These are phyloP conservation scores for Liolophura sinensis DNA, from an alignment of 1,140 invertebrate genomes.

Conservation along the genomic window DNA sequence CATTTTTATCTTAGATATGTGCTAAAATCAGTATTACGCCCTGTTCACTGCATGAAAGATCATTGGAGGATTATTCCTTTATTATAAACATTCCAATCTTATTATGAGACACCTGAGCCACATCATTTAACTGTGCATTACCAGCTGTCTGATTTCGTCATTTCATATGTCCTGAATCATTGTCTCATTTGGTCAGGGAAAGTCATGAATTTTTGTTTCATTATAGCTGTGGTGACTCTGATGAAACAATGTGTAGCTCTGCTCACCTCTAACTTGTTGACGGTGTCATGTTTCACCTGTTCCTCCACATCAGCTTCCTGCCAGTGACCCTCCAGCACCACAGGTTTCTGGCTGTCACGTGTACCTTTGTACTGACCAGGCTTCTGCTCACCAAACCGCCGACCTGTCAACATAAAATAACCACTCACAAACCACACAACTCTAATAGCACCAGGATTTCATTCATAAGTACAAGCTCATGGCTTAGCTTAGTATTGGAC, in stretches of 20 bases:
- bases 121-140: neutral
- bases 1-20: no score
- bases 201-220: no score
- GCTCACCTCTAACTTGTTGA: constrained; percentile 53
- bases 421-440: neutral
- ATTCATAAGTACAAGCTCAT: no score
- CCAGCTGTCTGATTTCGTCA: neutral
- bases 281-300: constrained; percentile 48
- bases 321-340: constrained; percentile 57
- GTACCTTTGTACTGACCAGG: constrained; percentile 51
- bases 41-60: no score
- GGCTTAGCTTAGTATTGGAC: no score
- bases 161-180: neutral
- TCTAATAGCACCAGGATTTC: no score
- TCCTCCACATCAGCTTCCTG: constrained; percentile 52
- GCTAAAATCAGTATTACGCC: no score
- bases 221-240: neutral
- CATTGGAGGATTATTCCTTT: neutral
- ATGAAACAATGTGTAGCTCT: neutral
- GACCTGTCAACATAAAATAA: constrained; percentile 24
- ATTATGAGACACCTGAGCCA: neutral
- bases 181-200: neutral
- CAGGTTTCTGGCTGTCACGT: constrained; percentile 45
- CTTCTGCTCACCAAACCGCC: constrained; percentile 45
- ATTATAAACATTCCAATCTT: neutral